These are phyloP conservation scores for Acrocephalus scirpaceus DNA, from an alignment of 2,797 vertebrate genomes.

Conservation along the genomic window DNA sequence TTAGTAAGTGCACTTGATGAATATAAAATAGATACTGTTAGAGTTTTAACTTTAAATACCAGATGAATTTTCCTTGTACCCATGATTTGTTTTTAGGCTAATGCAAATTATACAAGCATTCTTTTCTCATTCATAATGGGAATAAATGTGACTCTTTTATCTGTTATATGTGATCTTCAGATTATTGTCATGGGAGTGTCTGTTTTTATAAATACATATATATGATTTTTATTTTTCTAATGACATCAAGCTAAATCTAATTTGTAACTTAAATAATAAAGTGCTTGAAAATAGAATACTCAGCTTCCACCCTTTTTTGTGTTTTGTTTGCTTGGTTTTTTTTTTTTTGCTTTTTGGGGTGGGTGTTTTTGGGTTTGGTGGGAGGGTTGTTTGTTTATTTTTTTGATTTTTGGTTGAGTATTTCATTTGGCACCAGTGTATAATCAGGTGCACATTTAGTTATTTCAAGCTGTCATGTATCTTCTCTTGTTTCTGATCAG, in stretches of 20 bases:
- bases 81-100: background rate
- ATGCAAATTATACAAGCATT: background rate
- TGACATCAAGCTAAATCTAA: background rate
- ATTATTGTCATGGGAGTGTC: background rate
- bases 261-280: background rate
- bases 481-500: constrained; percentile 23
- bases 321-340: background rate
- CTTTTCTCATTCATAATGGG: background rate
- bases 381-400: accelerated
- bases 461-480: background rate
- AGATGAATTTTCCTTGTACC: background rate
- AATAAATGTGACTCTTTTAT: constrained; percentile 5
- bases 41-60: background rate
- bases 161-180: background rate
- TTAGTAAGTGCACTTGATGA: background rate
- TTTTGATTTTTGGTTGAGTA: background rate
- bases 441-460: background rate
- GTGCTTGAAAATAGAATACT: background rate
- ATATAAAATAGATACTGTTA: background rate
- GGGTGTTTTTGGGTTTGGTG: background rate
- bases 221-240: background rate
- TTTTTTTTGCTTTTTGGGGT: background rate
- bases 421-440: background rate
- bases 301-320: background rate
- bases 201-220: background rate